Base-by-base conservation (phyloP, 2,797 vertebrate species). In the Onychomys leucogaster region DNA sequence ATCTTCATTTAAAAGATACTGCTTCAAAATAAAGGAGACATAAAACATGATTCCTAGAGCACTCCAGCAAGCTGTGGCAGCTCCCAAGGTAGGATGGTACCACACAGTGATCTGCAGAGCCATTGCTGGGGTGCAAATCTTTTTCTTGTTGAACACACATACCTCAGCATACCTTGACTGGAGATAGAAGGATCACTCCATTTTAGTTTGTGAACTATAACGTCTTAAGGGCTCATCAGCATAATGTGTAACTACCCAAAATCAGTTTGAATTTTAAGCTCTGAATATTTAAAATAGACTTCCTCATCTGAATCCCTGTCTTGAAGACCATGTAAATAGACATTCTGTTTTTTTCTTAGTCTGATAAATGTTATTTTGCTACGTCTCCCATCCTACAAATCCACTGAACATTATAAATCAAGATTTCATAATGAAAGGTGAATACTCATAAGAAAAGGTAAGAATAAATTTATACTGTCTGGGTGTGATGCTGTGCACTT, bases 241-340 rank as follows among this genome's bases (percentile, higher is more conserved):
- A 85, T 87, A 92, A 89, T 5, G 14, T 49, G 85, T 76, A 96
- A 5, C 46, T 65, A 83, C 73, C 19, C 29, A 21, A 80, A 92
- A 59, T 9, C 25, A 16, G 11, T 55, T 78, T 67, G 46, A 82
- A 57, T 16, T 89, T 94, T 16, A 85, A 75, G 4, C 11, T 93
- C 21, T 95, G 55, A 55, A 37, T 96, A 57, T 76, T 87, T 75
- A 71, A 94, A 90, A 29, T 14, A 25, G 34, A 57, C 10, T 86
- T 59, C 14, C 4, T 82, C 46, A 34, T 75, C 49, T 29, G 32
- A 95, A 90, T 49, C 4, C 7, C 4, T 13, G 12, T 91, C 6
- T 55, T 73, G 5, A 0, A 61, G 32, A 29, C 11, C 65, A 57
- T 37, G 17, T 21, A 6, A 65, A 3, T 61, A 41, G 59, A 13